Conservation (phyloP, 2,113 vertebrate species). For the Macaca mulatta region DNA sequence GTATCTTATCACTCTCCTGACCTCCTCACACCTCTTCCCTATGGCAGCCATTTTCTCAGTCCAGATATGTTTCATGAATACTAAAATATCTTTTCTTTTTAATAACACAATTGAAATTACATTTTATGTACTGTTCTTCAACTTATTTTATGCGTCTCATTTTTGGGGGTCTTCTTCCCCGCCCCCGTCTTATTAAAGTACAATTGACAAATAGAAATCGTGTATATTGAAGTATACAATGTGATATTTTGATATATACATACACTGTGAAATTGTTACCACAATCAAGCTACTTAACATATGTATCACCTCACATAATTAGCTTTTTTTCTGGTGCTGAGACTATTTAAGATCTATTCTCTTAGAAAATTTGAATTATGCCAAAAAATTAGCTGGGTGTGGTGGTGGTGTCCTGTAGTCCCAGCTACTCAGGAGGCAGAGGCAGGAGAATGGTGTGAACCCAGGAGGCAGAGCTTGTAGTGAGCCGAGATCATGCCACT, state of each 20-base stretch:
- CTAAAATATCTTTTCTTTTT: background rate
- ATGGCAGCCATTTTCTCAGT: background rate
- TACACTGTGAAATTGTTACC: background rate
- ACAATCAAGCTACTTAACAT: background rate
- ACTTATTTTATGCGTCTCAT: background rate
- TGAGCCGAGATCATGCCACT: no score
- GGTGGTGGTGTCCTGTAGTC: no score
- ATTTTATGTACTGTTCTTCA: background rate
- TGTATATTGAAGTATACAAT: background rate
- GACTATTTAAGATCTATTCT: background rate
- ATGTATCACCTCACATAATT: background rate
- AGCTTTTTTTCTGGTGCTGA: background rate
- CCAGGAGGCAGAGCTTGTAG: no score
- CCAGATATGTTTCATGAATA: background rate
- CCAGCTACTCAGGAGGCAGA: no score
- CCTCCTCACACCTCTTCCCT: background rate
- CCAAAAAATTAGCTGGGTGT: no score
- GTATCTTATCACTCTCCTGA: rapidly evolving
- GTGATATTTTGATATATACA: background rate
- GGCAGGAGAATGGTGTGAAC: no score
- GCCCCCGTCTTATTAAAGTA: background rate
- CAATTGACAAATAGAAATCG: background rate
- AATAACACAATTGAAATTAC: background rate
- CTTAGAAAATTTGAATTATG: background rate
- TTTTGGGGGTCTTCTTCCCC: background rate